Conservation (phyloP, 2,113 vertebrate genomes). For the Puntigrus tetrazona region DNA sequence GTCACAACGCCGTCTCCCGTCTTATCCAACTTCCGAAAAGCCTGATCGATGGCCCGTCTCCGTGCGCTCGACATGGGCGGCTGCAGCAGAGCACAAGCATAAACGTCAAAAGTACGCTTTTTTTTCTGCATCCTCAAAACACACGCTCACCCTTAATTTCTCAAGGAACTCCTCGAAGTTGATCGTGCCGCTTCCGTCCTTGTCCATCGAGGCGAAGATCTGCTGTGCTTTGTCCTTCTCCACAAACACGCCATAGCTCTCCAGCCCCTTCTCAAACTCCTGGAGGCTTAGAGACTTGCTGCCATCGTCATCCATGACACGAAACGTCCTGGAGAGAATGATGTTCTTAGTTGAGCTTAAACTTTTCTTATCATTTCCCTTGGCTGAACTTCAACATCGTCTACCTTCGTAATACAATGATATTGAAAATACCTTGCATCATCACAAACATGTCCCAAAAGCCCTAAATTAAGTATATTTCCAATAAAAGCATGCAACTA, state of each 20-base stretch:
- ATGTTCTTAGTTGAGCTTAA: not conserved
- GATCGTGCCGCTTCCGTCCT: slow-evolving; percentile 65
- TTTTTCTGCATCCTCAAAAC: not conserved
- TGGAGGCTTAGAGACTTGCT: slow-evolving; percentile 65
- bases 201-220: slow-evolving; percentile 69
- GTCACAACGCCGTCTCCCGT: slow-evolving; percentile 73
- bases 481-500: not conserved
- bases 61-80: slow-evolving; percentile 74
- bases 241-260: slow-evolving; percentile 64
- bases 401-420: not conserved
- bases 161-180: slow-evolving; percentile 76
- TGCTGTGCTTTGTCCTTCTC: slow-evolving; percentile 56
- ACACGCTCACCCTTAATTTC: slow-evolving; percentile 67
- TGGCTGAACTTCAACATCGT: too few species aligned
- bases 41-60: slow-evolving; percentile 65
- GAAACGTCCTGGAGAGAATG: slow-evolving; percentile 67
- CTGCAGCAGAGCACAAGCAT: too few species aligned
- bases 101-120: too few species aligned
- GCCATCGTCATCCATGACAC: slow-evolving; percentile 71
- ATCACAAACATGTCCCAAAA: not conserved
- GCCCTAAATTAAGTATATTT: not conserved
- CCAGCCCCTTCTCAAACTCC: slow-evolving; percentile 72
- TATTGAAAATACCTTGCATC: not conserved
- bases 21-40: slow-evolving; percentile 75
- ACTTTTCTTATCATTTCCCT: not conserved